Conservation (phyloP, 2,888 invertebrate genomes). For the Eristalinus sepulchralis region DNA sequence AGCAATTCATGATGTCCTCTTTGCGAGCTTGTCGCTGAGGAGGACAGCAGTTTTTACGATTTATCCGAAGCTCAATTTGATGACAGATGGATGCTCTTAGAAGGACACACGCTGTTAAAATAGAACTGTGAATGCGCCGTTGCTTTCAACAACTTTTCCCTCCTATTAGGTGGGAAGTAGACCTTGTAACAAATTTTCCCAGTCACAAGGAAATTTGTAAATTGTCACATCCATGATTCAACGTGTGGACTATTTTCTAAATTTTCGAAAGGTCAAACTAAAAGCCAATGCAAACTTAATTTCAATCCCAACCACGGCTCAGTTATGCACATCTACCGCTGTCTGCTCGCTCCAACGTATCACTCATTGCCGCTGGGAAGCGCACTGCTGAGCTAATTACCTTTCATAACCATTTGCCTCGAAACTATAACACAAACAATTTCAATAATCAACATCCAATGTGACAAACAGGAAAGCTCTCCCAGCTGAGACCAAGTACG, state of each 20-base stretch:
- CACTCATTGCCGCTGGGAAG: background rate
- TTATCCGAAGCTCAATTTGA: no score
- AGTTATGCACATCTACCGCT: background rate
- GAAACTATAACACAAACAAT: background rate
- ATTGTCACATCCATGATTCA: background rate
- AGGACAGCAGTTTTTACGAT: no score
- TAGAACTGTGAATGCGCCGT: no score
- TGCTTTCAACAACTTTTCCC: no score
- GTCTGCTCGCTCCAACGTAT: background rate
- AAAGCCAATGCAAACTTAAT: background rate
- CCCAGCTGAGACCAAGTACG: background rate
- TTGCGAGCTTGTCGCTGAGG: no score
- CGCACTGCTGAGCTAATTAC: background rate
- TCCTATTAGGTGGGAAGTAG: no score
- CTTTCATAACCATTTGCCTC: background rate
- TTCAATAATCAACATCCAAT: background rate
- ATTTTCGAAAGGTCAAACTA: background rate
- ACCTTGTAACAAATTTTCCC: background rate
- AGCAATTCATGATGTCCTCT: no score
- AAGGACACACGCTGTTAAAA: no score
- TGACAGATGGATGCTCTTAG: no score
- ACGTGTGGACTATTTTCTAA: background rate
- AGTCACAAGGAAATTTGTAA: background rate
- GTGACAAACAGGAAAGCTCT: background rate
- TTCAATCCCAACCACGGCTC: background rate